Evolutionary conservation across 2,113 vertebrate genomes (phyloP), one percentile per base, ranked within the genome.

Genomic region (Heterotis niloticus): DNA sequence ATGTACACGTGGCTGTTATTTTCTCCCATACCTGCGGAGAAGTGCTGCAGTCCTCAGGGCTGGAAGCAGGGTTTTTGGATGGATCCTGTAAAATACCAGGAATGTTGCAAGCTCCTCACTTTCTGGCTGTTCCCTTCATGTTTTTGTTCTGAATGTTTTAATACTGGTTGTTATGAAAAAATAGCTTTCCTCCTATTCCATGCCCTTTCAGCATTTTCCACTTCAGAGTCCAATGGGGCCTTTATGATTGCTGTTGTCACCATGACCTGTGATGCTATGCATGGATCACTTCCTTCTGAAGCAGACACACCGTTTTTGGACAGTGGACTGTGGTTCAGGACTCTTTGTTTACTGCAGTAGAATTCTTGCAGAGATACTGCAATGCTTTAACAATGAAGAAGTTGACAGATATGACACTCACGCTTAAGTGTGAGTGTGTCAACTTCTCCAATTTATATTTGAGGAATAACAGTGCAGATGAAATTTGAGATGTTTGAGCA

Each of bases 101-200:
- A 88, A 85, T 75, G 73, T 83, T 83, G 86, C 85, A 87, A 79
- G 81, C 88, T 77, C 82, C 88, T 69, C 75, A 83, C 89, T 89
- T 91, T 86, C 82, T 87, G 85, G 82, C 87, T 80, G 87, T 83
- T 84, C 83, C 85, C 80, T 83, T 83, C 34, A 44, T 84, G 75
- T 89, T 88, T 89, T 84, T 87, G 86, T 89, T 87, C 75, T 90
- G 87, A 91, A 90, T 92, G 89, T 92, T 90, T 44, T 84, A 84
- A 82, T 90, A 87, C n/a, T n/a, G n/a, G 87, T 87, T 83, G 82
- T 89, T 88, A 83, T 87, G 83, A 44, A 7, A 44, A 13, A 85
- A 84, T 83, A 4, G 83, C 83, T 85, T 83, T 87, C 85, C 82
- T 88, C 87, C 91, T 87, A 87, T 91, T 87, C 83, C 81, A 86